A percentile compares a stretch with the other conserved stretches of the same genome.
phyloP scores from a whole-genome alignment of 2,113 vertebrate genomes.

The Theristicus caerulescens region DNA sequence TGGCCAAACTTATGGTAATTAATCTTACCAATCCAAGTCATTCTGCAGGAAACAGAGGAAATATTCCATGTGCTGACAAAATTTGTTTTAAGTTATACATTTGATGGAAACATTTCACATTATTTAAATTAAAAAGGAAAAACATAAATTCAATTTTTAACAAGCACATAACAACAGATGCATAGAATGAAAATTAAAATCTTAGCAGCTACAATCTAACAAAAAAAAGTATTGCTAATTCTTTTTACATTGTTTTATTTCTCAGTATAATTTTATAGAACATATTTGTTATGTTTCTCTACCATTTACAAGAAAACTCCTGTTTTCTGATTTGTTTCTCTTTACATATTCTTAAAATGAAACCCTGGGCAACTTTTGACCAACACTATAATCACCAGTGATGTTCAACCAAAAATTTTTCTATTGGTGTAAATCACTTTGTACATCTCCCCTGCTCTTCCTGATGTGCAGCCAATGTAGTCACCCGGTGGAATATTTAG shows the following conservation, averaged over 20 bases:
- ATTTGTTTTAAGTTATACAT: not conserved
- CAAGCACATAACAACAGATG: not conserved
- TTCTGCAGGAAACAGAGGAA: not conserved
- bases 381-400: not conserved
- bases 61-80: not conserved
- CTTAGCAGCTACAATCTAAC: not conserved
- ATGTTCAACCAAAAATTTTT: not conserved
- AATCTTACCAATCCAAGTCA: not conserved
- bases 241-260: not conserved
- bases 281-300: not conserved
- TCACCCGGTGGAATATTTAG: not conserved
- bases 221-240: not conserved
- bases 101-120: not conserved
- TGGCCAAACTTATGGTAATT: not conserved
- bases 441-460: not conserved
- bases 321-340: not conserved
- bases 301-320: not conserved
- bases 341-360: not conserved
- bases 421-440: rapidly evolving
- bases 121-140: not conserved
- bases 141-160: not conserved
- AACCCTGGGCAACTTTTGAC: not conserved
- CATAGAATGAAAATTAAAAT: not conserved
- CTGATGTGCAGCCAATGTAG: not conserved
- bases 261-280: not conserved